Evolutionary conservation across 2,113 vertebrate species (phyloP).

Genomic region (Oenanthe oenanthe): DNA sequence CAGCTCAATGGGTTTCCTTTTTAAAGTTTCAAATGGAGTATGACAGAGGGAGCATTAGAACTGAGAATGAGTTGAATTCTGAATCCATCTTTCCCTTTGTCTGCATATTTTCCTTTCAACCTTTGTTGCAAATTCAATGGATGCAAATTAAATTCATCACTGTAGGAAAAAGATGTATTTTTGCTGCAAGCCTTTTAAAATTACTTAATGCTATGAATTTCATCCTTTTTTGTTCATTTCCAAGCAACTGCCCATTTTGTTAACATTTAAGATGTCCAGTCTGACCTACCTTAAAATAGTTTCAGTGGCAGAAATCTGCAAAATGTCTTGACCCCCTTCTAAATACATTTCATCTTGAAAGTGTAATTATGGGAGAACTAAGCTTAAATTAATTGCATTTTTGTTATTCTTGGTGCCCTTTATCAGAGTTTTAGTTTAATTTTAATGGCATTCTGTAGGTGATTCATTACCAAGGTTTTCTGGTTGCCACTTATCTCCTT

Average conservation of each 20-base stretch:
- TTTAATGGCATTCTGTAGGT: conserved; percentile 26
- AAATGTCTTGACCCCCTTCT: not conserved
- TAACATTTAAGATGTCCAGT: not conserved
- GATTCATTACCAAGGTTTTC: not conserved
- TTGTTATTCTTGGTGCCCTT: conserved; percentile 27
- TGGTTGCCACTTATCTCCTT: not conserved
- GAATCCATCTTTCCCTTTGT: not conserved
- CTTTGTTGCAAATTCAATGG: not conserved
- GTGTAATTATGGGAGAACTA: conserved; percentile 64
- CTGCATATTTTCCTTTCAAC: not conserved
- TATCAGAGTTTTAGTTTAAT: not conserved
- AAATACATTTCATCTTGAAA: conserved; percentile 55
- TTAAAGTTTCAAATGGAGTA: not conserved
- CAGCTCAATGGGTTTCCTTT: not conserved
- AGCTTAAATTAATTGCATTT: conserved; percentile 57
- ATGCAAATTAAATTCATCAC: not conserved
- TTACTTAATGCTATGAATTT: not conserved
- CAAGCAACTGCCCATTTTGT: not conserved
- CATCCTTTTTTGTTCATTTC: not conserved
- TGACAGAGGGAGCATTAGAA: not conserved
- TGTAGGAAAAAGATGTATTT: not conserved
- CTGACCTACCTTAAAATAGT: not conserved
- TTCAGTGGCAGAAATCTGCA: conserved; percentile 12
- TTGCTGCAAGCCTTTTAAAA: not conserved
- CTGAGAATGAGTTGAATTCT: not conserved